Conservation (phyloP, 2,888 invertebrate genomes). For the Cephus rjabovi region DNA sequence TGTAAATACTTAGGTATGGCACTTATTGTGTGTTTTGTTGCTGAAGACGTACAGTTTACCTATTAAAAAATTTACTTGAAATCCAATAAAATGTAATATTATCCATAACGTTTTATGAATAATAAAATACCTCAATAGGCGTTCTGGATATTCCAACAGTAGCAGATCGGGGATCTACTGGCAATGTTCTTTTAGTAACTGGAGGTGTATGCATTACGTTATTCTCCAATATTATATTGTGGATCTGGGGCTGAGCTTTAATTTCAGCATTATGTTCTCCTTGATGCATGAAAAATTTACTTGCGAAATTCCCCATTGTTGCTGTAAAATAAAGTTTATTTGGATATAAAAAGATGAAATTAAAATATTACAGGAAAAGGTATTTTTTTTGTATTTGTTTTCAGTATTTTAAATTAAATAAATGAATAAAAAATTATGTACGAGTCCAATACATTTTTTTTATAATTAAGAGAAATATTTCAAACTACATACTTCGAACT, state of each 20-base stretch:
- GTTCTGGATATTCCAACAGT: conserved; percentile 48
- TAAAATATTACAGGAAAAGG: not conserved
- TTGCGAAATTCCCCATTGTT: conserved; percentile 48
- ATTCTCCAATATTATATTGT: conserved; percentile 20
- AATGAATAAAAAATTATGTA: not conserved
- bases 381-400: not conserved
- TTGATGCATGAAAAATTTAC: conserved; percentile 33
- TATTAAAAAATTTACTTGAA: conserved; percentile 16
- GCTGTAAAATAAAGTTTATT: not conserved
- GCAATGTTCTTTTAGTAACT: conserved; percentile 29
- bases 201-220: conserved; percentile 39
- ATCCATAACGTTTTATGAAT: not conserved
- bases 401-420: not conserved
- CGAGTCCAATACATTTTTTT: not conserved
- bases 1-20: conserved; percentile 53
- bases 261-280: conserved; percentile 27
- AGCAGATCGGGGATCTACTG: conserved; percentile 50
- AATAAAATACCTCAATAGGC: conserved; percentile 45
- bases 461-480: not conserved
- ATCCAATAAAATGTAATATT: conserved; percentile 1
- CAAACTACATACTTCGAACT: not conserved
- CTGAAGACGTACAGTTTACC: conserved; percentile 37
- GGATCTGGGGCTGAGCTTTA: conserved; percentile 16
- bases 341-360: not conserved
- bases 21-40: conserved; percentile 30